Conservation (phyloP, 1,140 invertebrate genomes). For the Epicauta chinensis region DNA sequence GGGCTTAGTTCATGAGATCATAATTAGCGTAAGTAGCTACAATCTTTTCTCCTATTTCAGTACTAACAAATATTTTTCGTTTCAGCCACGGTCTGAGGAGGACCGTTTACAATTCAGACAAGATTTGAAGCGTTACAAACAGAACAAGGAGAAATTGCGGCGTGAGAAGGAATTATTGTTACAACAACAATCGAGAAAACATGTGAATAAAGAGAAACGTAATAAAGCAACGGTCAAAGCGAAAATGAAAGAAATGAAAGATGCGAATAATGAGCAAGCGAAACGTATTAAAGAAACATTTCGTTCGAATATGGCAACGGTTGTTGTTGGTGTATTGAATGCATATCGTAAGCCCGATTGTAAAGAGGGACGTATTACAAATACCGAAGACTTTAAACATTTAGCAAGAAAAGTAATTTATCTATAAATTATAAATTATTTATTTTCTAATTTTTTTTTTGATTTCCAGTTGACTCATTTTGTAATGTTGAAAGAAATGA, state of each 20-base stretch:
- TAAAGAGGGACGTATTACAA: conserved; percentile 75
- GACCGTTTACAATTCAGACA: conserved; percentile 63
- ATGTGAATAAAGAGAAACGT: conserved; percentile 21
- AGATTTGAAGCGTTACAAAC: conserved; percentile 60
- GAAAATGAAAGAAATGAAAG: conserved; percentile 41
- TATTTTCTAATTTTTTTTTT: conserved; percentile 9
- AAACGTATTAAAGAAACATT: conserved; percentile 82
- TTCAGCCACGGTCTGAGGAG: conserved; percentile 68
- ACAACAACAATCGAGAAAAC: conserved; percentile 35
- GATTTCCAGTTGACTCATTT: conserved; percentile 84
- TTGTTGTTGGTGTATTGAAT: conserved; percentile 85
- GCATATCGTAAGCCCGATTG: conserved; percentile 83
- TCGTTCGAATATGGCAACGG: conserved; percentile 78
- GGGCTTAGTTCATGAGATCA: conserved; percentile 58
- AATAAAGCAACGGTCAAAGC: conserved; percentile 39
- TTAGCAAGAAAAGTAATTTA: conserved; percentile 81
- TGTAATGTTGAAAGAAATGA: conserved; percentile 93
- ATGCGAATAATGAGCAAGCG: conserved; percentile 48
- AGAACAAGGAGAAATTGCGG: conserved; percentile 71
- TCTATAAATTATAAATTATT: conserved; percentile 8
- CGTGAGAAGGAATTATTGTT: conserved; percentile 55
- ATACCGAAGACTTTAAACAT: conserved; percentile 92
- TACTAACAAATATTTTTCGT: conserved; percentile 11
- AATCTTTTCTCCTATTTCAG: conserved; percentile 15
- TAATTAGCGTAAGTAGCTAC: conserved; percentile 64